These are phyloP conservation scores for Tipula vernalis DNA, from an alignment of 2,888 invertebrate genomes.

Conservation along the genomic window DNA sequence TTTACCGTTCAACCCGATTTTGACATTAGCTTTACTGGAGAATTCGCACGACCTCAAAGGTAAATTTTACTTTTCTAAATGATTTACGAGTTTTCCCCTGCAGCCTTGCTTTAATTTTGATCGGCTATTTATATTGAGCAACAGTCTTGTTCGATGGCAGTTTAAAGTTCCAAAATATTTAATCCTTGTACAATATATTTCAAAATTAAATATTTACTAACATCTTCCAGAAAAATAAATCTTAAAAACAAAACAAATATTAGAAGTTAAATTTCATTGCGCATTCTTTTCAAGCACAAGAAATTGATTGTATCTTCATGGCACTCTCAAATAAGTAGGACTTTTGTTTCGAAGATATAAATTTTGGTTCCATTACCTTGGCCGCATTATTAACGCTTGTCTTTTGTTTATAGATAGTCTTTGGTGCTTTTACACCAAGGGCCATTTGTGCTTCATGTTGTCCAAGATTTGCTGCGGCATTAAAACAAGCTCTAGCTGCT, in stretches of 20 bases:
- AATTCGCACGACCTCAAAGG: too few species aligned
- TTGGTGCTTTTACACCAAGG: conserved; percentile 22
- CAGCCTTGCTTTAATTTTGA: not conserved
- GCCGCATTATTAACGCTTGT: not conserved
- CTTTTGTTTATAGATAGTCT: not conserved
- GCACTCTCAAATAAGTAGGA: conserved; percentile 7
- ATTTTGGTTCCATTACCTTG: not conserved
- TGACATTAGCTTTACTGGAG: too few species aligned
- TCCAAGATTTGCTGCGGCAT: conserved; percentile 44
- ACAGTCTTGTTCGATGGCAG: not conserved
- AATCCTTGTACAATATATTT: not conserved
- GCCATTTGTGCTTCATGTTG: conserved; percentile 44
- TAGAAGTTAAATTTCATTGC: not conserved
- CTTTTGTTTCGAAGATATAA: not conserved
- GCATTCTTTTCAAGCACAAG: not conserved
- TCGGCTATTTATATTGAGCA: not conserved
- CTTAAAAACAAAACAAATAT: not conserved
- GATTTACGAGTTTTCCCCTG: too few species aligned
- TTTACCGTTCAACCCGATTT: too few species aligned
- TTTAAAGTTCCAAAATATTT: not conserved
- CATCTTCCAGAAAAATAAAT: not conserved
- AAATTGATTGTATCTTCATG: not conserved
- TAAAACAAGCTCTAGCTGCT: conserved; percentile 41
- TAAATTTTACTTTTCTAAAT: too few species aligned
- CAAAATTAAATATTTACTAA: not conserved